Base-by-base conservation (phyloP, 2,888 invertebrate genomes). In the Deilephila porcellus region DNA sequence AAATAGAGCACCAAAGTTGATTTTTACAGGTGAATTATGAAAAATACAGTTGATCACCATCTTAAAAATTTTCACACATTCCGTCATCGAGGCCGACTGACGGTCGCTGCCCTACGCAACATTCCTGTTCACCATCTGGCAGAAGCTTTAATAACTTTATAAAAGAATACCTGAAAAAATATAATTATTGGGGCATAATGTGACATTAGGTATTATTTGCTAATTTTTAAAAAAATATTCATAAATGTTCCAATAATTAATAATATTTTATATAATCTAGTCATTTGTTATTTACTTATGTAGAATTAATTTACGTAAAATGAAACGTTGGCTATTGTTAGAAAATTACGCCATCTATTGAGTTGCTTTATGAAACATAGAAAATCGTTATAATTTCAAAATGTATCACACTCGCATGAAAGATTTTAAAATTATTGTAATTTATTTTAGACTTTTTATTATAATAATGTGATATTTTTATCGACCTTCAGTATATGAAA, bases 21-120 rank as follows among this genome's bases (percentile, higher is more conserved):
- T 82, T 88, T 86, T 84, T 83, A 83, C 81, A 77, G 80, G 76
- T 81, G 86, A 78, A 85, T 84, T 83, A 84, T 77, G 87, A 88
- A 91, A 91, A 93, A 92, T 90, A 93, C 89, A 89, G 89, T 88
- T 90, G 91, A 89, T 90, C 94, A 94, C 93, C 94, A 94, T 94
- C 91, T 93, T 92, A 92, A 91, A 87, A 88, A 88, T 90, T 93
- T 93, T 93, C 89, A 91, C 91, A 93, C 92, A 94, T 93, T 93
- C 94, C 94, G 94, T 93, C 94, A 94, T 93, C 92, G 93, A 89
- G 92, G 92, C 91, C 87, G 90, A 91, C 82, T 85, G 78, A 92
- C 91, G 92, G 92, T 93, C 93, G 93, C 92, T 93, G 92, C 92
- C 92, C 93, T 90, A 87, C 76, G 77, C 53, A 73, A 80, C 83